These are phyloP conservation scores for Pocillopora verrucosa DNA, from an alignment of 64 coral and sea anemone species.

Conservation along the genomic window DNA sequence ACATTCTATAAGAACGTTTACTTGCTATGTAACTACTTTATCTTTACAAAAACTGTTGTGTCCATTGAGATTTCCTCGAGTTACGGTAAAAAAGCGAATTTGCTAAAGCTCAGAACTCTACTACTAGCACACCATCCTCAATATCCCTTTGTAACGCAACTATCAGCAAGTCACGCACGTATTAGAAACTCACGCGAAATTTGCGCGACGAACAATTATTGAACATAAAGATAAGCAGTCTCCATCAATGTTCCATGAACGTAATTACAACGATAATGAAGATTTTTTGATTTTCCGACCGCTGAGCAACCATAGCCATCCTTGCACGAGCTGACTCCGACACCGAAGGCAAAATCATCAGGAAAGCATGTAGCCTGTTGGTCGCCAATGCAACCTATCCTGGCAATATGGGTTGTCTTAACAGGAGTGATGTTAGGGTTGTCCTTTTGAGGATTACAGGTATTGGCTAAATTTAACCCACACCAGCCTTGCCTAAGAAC, in stretches of 20 bases:
- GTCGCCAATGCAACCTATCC: slow-evolving; percentile 92
- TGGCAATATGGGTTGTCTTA: slow-evolving; percentile 76
- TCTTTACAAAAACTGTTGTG: neutral
- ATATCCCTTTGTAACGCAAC: too few relatives aligned
- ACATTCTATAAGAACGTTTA: neutral
- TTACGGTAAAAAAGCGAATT: too few relatives aligned
- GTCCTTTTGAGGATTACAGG: slow-evolving; percentile 71
- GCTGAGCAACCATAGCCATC: slow-evolving; percentile 80
- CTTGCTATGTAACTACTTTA: neutral
- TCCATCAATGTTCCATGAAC: slow-evolving; percentile 90
- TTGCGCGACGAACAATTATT: slow-evolving; percentile 4
- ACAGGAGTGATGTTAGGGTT: slow-evolving; percentile 73
- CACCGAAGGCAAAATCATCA: slow-evolving; percentile 90
- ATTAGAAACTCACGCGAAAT: neutral
- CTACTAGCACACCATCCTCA: too few relatives aligned
- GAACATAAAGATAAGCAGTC: slow-evolving; percentile 78
- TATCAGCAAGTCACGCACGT: too few relatives aligned
- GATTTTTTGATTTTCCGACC: slow-evolving; percentile 84
- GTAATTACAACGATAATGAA: slow-evolving; percentile 93
- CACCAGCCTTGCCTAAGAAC: slow-evolving; percentile 89
- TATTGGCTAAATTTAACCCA: slow-evolving; percentile 82
- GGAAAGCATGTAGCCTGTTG: slow-evolving; percentile 80
- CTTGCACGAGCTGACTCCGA: slow-evolving; percentile 91
- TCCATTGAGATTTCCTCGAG: too few relatives aligned
- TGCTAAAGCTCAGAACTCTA: too few relatives aligned